Percentiles rank a stretch among this genome's conserved stretches.
phyloP scores from a whole-genome alignment of 64 coral and sea anemone species.

The Montipora foliosa region DNA sequence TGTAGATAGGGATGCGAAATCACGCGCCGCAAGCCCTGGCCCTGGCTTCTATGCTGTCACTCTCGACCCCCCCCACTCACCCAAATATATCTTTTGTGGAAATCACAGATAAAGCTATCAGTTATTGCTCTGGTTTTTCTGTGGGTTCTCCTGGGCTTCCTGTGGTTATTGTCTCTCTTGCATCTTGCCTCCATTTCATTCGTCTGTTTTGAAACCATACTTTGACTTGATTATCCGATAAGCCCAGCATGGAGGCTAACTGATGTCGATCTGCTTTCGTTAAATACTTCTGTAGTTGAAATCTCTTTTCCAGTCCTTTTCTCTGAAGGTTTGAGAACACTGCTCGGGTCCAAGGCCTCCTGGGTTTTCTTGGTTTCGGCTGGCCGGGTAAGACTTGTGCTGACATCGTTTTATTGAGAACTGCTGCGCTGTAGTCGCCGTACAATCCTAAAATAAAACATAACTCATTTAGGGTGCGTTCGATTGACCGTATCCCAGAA shows the following conservation, averaged over 20 bases:
- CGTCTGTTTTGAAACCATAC: constrained; percentile 81
- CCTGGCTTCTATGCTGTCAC: too few species aligned
- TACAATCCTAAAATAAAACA: background rate
- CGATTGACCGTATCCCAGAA: too few species aligned
- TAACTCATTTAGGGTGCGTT: background rate
- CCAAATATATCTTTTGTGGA: background rate
- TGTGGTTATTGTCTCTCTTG: constrained; percentile 61
- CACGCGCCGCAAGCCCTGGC: too few species aligned
- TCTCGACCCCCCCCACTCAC: too few species aligned
- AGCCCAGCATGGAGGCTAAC: constrained; percentile 70
- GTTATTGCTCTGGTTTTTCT: constrained; percentile 25
- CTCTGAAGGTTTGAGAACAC: constrained; percentile 81
- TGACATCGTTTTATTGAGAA: constrained; percentile 33
- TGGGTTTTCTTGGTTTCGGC: constrained; percentile 68
- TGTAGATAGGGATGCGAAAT: too few species aligned
- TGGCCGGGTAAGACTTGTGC: constrained; percentile 40
- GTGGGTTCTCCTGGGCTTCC: constrained; percentile 22
- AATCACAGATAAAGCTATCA: background rate
- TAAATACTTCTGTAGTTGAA: constrained; percentile 82
- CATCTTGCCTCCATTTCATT: constrained; percentile 83
- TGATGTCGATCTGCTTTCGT: constrained; percentile 80
- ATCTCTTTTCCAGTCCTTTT: constrained; percentile 77
- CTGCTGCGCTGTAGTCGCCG: background rate
- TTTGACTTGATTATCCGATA: constrained; percentile 77
- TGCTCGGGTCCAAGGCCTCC: constrained; percentile 77